Base-by-base conservation (phyloP, 2,113 vertebrate species). In the Takifugu flavidus region DNA sequence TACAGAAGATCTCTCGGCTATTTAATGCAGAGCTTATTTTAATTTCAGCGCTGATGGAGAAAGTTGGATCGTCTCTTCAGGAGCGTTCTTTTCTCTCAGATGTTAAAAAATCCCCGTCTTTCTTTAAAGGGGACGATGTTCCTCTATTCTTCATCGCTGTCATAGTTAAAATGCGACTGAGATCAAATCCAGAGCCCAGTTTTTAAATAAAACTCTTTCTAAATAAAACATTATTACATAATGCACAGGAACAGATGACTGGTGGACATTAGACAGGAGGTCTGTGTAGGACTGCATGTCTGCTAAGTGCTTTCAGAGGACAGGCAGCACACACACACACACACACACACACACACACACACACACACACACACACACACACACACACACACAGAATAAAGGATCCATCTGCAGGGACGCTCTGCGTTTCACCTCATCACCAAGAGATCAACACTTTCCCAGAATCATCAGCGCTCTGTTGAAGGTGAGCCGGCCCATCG, bases 221-320 rank as follows among this genome's bases (percentile, higher is more conserved):
- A 65, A 77, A 72, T 73, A 47, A 58, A 62, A 31, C 46, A 29
- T 72, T 51, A 53, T 80, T 85, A 70, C 60, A 77, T 77, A 82
- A 82, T 74, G 28, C 67, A 43, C 44, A 59, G 67, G 61, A 74
- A 77, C 66, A 79, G 58, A 70, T 68, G 50, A 55, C 77, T 60
- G 67, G 53, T 49, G 59, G 71, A 87, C 70, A 70, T 63, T 72
- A 64, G 34, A 76, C 83, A 81, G 86, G 62, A 70, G 69, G 77
- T 78, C 59, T 70, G 62, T 56, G 31, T 29, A 52, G 62, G 58
- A 31, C 52, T 8, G 45, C 45, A 31, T 67, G 68, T 84, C 81
- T 66, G 59, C 62, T 65, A 39, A 67, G 65, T 65, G 47, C 70
- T 72, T 53, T 62, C 56, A 71, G 13, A 50, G 61, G 65, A 45